These are phyloP conservation scores for Podarcis cretensis DNA, from an alignment of 2,113 vertebrate species.

Conservation along the genomic window DNA sequence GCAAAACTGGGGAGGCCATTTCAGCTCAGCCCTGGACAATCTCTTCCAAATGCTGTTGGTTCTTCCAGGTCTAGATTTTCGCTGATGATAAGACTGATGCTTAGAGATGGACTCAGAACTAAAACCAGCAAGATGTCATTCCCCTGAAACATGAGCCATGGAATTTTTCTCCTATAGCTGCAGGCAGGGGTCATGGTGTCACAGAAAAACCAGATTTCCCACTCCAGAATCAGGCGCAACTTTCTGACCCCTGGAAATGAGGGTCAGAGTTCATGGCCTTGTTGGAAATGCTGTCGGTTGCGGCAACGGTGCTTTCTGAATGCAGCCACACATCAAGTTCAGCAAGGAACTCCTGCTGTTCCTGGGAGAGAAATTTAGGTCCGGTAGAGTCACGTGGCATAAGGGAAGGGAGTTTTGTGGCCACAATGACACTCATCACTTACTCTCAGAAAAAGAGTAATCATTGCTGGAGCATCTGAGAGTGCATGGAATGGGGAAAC, in stretches of 20 bases:
- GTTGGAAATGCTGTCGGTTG: not conserved
- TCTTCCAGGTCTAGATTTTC: not conserved
- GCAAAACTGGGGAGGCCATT: not conserved
- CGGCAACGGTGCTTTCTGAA: not conserved
- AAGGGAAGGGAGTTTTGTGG: not conserved
- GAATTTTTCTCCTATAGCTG: not conserved
- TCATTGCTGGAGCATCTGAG: not conserved
- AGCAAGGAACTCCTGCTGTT: not conserved
- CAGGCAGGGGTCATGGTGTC: not conserved
- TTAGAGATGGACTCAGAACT: not conserved
- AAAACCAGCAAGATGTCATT: not conserved
- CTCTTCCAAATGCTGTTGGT: not conserved
- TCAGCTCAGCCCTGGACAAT: not conserved
- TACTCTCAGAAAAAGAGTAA: not conserved
- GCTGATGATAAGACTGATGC: not conserved
- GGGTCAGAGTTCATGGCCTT: not conserved
- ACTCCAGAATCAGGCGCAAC: not conserved
- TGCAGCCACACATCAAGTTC: not conserved
- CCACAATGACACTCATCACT: too few species aligned
- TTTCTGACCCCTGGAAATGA: not conserved
- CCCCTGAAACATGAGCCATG: not conserved
- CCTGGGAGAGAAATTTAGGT: not conserved
- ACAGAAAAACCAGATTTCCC: slow-evolving; percentile 8
- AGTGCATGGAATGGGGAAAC: not conserved
- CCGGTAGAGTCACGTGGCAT: not conserved